phyloP scores from a whole-genome alignment of 35 echinoderm and acorn worm genomes.

The Apostichopus parvimensis region DNA sequence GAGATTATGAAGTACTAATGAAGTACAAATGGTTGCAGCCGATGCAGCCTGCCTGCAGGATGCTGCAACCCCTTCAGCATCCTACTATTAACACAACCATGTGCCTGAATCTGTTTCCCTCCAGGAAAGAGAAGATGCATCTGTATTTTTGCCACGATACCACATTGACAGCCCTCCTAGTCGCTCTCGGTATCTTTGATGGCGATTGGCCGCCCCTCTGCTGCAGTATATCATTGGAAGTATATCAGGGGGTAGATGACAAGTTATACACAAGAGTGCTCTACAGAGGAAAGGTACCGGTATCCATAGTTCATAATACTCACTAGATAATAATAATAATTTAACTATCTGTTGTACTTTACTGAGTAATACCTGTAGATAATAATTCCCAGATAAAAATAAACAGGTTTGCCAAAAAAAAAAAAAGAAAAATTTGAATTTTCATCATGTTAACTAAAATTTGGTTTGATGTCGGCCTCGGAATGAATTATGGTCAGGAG shows the following conservation, averaged over 20 bases:
- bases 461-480: no score
- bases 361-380: no score
- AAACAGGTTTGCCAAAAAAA: no score
- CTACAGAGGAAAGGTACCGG: conserved; percentile 79
- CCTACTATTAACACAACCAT: no score
- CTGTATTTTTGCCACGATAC: conserved; percentile 95
- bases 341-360: no score
- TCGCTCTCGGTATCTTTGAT: conserved; percentile 69
- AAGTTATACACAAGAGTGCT: conserved; percentile 64
- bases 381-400: no score
- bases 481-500: no score
- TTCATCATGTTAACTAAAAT: no score
- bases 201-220: conserved; percentile 80
- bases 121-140: conserved; percentile 73
- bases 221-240: conserved; percentile 77
- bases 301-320: neutral
- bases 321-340: no score
- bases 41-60: no score
- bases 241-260: conserved; percentile 73
- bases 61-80: no score
- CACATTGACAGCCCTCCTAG: conserved; percentile 71
- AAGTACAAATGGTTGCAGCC: neutral
- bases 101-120: neutral
- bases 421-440: no score
- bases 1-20: neutral